Conservation (phyloP, 2,797 vertebrate genomes). For the Anabas testudineus region DNA sequence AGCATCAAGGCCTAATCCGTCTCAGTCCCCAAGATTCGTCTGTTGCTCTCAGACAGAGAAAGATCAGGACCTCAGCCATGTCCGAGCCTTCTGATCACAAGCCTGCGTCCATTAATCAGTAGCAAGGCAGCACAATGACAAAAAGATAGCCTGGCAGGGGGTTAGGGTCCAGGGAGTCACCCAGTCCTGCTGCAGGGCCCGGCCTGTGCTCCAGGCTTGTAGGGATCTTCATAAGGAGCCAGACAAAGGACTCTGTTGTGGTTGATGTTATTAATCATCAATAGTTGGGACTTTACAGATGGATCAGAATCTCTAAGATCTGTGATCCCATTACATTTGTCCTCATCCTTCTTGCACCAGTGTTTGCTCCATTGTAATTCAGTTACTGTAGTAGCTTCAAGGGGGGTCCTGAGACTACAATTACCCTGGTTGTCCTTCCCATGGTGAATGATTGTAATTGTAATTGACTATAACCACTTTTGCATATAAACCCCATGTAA, state of each 20-base stretch:
- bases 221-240: slow-evolving; percentile 14
- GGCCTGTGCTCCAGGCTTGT: slow-evolving; percentile 59
- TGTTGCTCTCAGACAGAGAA: slow-evolving; percentile 74
- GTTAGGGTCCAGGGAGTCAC: slow-evolving; percentile 66
- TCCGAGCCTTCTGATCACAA: slow-evolving; percentile 83
- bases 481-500: slow-evolving; percentile 81
- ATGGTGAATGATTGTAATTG: slow-evolving; percentile 85
- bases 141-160: slow-evolving; percentile 76
- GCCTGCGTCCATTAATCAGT: slow-evolving; percentile 90
- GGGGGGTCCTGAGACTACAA: slow-evolving; percentile 69
- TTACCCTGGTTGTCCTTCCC: slow-evolving; percentile 76
- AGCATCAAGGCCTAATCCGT: slow-evolving; percentile 88
- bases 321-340: slow-evolving; percentile 6
- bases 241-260: slow-evolving; percentile 52
- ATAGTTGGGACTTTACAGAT: slow-evolving; percentile 27
- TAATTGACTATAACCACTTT: slow-evolving; percentile 86
- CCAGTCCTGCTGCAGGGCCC: slow-evolving; percentile 59
- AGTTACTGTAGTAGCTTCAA: slow-evolving; percentile 61
- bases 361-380: slow-evolving; percentile 73
- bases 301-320: slow-evolving; percentile 32
- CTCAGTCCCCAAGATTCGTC: slow-evolving; percentile 90
- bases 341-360: slow-evolving; percentile 23
- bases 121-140: slow-evolving; percentile 83
- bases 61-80: slow-evolving; percentile 87
- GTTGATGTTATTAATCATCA: slow-evolving; percentile 46